Evolutionary conservation across 2,113 vertebrate genomes (phyloP).

Genomic region (Brienomyrus brachyistius): DNA sequence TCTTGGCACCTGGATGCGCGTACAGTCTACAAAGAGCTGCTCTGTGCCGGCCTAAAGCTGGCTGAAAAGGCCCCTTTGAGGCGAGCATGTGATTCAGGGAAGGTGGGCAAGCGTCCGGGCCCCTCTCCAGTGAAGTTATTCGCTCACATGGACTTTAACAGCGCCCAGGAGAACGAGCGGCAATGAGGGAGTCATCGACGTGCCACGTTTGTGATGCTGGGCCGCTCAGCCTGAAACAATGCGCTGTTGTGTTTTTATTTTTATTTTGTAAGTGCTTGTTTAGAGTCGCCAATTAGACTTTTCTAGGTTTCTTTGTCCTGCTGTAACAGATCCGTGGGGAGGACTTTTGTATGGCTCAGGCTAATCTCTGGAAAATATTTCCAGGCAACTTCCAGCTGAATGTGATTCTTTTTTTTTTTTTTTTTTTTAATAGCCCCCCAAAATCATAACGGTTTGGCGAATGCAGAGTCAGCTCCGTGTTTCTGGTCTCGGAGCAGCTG

Average conservation of each 20-base stretch:
- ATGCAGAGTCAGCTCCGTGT: too few relatives aligned
- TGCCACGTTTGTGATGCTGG: conserved; percentile 22
- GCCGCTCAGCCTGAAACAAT: conserved; percentile 37
- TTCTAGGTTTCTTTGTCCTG: conserved; percentile 28
- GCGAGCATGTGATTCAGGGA: conserved; percentile 17
- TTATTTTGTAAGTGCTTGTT: conserved; percentile 10
- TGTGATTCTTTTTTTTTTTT: background rate
- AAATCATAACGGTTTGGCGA: background rate
- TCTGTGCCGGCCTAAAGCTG: conserved; percentile 17
- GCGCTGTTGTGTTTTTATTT: conserved; percentile 35
- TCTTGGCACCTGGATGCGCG: background rate
- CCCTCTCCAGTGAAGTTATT: background rate
- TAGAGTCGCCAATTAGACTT: background rate
- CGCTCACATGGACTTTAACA: conserved; percentile 43
- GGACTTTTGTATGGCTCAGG: background rate
- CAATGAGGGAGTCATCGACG: conserved; percentile 51
- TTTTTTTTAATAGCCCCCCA: background rate
- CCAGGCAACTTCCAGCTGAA: background rate
- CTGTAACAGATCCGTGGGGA: background rate
- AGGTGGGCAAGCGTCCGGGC: background rate
- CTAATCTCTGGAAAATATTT: background rate
- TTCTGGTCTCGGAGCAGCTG: background rate
- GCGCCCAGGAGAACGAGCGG: conserved; percentile 42
- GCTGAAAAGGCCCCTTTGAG: conserved; percentile 21
- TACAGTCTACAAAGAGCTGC: conserved; percentile 18